Percentiles rank a stretch among this genome's conserved stretches.
These are phyloP conservation scores for Eristalis tenax DNA, from an alignment of 2,888 invertebrate species.

Conservation along the genomic window DNA sequence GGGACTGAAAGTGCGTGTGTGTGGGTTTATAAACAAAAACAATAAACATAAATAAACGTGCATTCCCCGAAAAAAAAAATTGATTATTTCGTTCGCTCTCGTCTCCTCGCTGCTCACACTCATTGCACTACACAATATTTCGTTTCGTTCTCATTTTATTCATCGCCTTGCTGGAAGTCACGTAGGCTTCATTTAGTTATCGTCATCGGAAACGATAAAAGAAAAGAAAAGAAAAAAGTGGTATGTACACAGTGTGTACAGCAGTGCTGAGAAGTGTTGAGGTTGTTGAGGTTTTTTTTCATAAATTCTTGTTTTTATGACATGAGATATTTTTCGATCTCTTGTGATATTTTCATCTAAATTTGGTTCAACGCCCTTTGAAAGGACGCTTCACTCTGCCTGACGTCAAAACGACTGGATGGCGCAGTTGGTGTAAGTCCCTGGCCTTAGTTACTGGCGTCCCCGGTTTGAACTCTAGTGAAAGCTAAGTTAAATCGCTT, in stretches of 20 bases:
- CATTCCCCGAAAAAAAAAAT: not conserved
- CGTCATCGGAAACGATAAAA: slow-evolving; percentile 51
- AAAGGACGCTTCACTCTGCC: not conserved
- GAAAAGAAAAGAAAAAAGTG: slow-evolving; percentile 25
- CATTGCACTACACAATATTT: not conserved
- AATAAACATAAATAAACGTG: slow-evolving; percentile 21
- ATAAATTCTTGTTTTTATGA: not conserved
- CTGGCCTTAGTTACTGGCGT: too few relatives aligned
- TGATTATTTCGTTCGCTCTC: not conserved
- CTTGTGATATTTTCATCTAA: not conserved
- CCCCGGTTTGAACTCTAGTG: too few relatives aligned
- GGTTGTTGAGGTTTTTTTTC: too few relatives aligned
- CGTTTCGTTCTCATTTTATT: slow-evolving; percentile 21
- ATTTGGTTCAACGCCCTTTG: not conserved
- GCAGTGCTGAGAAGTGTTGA: not conserved
- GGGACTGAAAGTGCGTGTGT: not conserved
- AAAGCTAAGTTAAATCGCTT: too few relatives aligned
- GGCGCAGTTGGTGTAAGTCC: too few relatives aligned
- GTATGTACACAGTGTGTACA: not conserved
- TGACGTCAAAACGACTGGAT: not conserved
- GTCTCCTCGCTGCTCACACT: slow-evolving; percentile 5
- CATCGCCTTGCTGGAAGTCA: slow-evolving; percentile 39
- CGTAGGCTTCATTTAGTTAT: slow-evolving; percentile 45
- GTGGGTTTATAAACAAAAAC: not conserved
- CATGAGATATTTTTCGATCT: not conserved